Conservation (phyloP, 2,888 invertebrate species). For the Drosophila barbarae region DNA sequence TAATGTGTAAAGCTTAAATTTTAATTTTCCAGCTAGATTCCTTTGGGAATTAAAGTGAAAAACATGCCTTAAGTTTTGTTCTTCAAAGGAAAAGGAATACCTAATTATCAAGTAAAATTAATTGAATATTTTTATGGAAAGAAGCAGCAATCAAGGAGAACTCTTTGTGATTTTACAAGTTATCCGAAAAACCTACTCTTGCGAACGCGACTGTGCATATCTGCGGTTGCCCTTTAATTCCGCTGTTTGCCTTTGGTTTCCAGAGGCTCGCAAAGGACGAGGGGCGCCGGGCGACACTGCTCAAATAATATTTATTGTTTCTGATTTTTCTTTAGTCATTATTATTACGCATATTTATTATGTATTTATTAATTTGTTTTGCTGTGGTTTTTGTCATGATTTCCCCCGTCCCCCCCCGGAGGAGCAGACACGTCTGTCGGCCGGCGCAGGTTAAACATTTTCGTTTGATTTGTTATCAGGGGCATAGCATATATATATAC, state of each 20-base stretch:
- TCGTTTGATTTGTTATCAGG: slow-evolving; percentile 68
- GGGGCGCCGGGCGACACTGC: slow-evolving; percentile 40
- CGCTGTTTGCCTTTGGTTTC: slow-evolving; percentile 25
- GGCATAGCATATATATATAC: slow-evolving; percentile 4
- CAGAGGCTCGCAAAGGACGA: neutral
- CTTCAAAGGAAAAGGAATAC: too few relatives aligned
- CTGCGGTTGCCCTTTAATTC: slow-evolving; percentile 17
- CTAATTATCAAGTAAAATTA: too few relatives aligned
- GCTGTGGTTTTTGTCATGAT: slow-evolving; percentile 49
- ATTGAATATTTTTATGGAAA: too few relatives aligned
- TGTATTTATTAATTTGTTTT: slow-evolving; percentile 68
- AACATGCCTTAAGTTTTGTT: too few relatives aligned
- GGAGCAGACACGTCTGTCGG: slow-evolving; percentile 22
- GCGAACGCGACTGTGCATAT: neutral
- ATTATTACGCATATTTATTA: slow-evolving; percentile 65
- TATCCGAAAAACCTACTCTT: too few relatives aligned
- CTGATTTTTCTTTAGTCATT: slow-evolving; percentile 72
- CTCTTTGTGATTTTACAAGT: neutral
- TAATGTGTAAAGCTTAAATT: too few relatives aligned
- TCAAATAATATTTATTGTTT: slow-evolving; percentile 71
- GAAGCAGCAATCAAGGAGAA: accelerated
- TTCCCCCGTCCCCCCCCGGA: neutral
- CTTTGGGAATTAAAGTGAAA: too few relatives aligned
- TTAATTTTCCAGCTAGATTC: too few relatives aligned
- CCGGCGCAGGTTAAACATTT: slow-evolving; percentile 43